A percentile compares a stretch with the other conserved stretches of the same genome.
These are phyloP conservation scores for Bugulina stolonifera DNA, from an alignment of 2,888 invertebrate species.

Conservation along the genomic window DNA sequence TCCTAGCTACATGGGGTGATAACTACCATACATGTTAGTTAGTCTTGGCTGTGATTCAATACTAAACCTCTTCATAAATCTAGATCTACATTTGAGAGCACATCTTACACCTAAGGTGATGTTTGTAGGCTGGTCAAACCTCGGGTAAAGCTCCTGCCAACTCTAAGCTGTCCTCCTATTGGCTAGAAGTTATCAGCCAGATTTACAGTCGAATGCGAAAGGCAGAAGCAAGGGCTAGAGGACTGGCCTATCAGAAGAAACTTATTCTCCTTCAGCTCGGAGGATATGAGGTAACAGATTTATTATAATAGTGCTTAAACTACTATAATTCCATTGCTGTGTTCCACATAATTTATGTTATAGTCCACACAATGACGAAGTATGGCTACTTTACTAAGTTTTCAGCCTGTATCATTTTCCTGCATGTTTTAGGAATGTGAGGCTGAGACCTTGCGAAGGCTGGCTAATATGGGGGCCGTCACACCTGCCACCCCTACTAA, in stretches of 20 bases:
- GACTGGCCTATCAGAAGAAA: conserved; percentile 82
- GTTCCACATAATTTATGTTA: too few relatives aligned
- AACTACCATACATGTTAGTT: too few relatives aligned
- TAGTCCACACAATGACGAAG: too few relatives aligned
- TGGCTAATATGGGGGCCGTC: conserved; percentile 9
- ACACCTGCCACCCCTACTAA: neutral
- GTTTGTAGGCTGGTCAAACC: neutral
- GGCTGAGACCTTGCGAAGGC: neutral
- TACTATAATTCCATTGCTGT: too few relatives aligned
- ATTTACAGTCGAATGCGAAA: neutral
- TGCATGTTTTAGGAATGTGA: conserved; percentile 22
- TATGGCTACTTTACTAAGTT: too few relatives aligned
- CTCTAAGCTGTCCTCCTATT: neutral
- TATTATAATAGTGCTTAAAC: too few relatives aligned
- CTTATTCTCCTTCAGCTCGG: conserved; percentile 69
- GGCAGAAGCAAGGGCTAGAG: conserved; percentile 78
- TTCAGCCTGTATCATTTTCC: too few relatives aligned
- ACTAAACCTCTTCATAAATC: too few relatives aligned
- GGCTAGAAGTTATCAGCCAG: neutral
- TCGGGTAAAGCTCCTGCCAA: neutral
- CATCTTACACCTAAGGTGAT: too few relatives aligned
- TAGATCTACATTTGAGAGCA: too few relatives aligned
- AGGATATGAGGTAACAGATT: conserved; percentile 58
- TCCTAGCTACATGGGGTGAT: too few relatives aligned
- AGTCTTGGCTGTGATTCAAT: too few relatives aligned